Evolutionary conservation across 2,888 invertebrate genomes (phyloP).

Genomic region (Tachina fera): DNA sequence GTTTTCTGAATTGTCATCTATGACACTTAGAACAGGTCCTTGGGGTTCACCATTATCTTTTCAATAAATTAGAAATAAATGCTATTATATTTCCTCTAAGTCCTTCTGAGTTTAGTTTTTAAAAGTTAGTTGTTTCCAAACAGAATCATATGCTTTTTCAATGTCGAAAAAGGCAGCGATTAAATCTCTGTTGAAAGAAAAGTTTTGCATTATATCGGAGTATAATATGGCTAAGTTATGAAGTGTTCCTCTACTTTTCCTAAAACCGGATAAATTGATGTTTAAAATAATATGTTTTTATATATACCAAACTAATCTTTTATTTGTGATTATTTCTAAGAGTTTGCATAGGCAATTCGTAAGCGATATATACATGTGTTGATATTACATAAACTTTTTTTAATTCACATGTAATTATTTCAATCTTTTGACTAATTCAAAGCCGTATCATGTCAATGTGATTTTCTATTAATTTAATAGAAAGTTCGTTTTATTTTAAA

Average conservation of each 20-base stretch:
- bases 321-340: not conserved
- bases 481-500: too few relatives aligned
- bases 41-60: too few relatives aligned
- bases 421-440: too few relatives aligned
- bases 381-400: too few relatives aligned
- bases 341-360: too few relatives aligned
- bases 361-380: too few relatives aligned
- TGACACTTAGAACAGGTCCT: too few relatives aligned
- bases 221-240: conserved; percentile 13
- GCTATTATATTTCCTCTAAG: conserved; percentile 10
- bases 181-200: conserved; percentile 3
- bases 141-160: conserved; percentile 12
- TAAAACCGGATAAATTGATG: conserved; percentile 3
- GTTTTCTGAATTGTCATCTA: too few relatives aligned
- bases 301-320: not conserved
- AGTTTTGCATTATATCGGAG: conserved; percentile 15
- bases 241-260: conserved; percentile 10
- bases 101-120: not conserved
- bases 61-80: conserved; percentile 2
- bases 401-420: too few relatives aligned
- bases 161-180: not conserved
- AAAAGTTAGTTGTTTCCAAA: conserved; percentile 15
- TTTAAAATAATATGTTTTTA: not conserved
- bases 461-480: too few relatives aligned
- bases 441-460: too few relatives aligned